Evolutionary conservation across 2,888 invertebrate species (phyloP).

Genomic region (Zaprionus lineosus): DNA sequence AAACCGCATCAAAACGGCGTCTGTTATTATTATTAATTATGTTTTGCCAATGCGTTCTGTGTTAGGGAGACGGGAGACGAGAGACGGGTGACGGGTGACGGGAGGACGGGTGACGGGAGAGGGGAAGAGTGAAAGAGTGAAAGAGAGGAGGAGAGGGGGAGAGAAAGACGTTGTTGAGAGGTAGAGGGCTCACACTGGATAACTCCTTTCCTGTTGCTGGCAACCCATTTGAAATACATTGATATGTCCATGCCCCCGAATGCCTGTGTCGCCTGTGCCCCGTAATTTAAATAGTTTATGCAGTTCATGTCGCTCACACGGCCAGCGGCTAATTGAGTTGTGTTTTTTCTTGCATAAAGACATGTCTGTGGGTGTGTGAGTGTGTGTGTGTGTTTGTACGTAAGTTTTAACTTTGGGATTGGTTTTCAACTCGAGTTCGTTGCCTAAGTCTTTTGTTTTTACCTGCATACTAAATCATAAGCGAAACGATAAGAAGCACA

Average conservation of each 20-base stretch:
- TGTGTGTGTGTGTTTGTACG: no score
- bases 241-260: slow-evolving; percentile 34
- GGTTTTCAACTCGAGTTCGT: slow-evolving; percentile 60
- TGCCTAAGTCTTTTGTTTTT: slow-evolving; percentile 74
- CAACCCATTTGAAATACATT: slow-evolving; percentile 54
- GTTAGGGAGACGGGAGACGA: slow-evolving; percentile 2
- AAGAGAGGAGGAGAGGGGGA: no score
- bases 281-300: slow-evolving; percentile 24
- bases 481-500: slow-evolving; percentile 17
- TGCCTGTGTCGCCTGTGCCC: slow-evolving; percentile 1
- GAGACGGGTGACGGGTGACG: no score
- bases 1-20: slow-evolving; percentile 69
- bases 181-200: not conserved
- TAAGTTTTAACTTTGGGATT: slow-evolving; percentile 5
- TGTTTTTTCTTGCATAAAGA: no score
- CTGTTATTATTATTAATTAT: slow-evolving; percentile 80
- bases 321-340: slow-evolving; percentile 67
- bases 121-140: not conserved
- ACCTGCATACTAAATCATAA: slow-evolving; percentile 71
- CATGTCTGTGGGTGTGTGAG: no score
- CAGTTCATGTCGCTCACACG: slow-evolving; percentile 23
- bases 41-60: slow-evolving; percentile 63
- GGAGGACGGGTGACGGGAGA: no score
- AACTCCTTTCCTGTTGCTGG: slow-evolving; percentile 30
- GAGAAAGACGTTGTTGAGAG: no score